Evolutionary conservation across 2,113 vertebrate genomes (phyloP).

Genomic region (Alethe castanea): DNA sequence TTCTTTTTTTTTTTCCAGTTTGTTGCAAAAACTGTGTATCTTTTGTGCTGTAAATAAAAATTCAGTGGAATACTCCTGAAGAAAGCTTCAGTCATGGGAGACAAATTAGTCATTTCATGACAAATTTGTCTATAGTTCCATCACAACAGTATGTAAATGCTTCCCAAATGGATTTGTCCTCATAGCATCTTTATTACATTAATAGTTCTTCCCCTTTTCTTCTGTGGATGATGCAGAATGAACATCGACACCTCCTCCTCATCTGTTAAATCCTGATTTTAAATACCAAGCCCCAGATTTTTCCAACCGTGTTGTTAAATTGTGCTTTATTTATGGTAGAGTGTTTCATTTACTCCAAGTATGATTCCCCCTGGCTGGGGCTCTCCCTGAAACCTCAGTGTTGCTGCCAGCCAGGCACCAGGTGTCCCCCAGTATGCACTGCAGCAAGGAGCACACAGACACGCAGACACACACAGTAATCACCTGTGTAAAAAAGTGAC

Average conservation of each 20-base stretch:
- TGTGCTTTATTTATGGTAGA: neutral
- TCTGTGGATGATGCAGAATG: neutral
- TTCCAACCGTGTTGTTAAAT: neutral
- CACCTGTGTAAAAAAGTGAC: neutral
- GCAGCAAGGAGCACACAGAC: neutral
- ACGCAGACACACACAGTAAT: neutral
- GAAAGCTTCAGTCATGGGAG: neutral
- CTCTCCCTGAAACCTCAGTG: neutral
- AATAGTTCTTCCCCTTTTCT: neutral
- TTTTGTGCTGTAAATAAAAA: neutral
- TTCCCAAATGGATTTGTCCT: neutral
- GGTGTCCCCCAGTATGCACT: neutral
- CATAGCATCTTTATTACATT: neutral
- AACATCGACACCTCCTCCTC: neutral
- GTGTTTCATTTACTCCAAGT: fast-evolving
- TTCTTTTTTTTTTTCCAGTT: neutral
- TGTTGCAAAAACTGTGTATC: neutral
- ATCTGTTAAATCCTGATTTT: neutral
- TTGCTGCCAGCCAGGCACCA: neutral
- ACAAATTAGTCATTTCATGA: neutral
- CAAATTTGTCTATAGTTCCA: neutral
- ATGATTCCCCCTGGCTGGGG: neutral
- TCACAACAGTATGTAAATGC: neutral
- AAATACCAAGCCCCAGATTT: neutral
- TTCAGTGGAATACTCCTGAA: neutral